These are phyloP conservation scores for Lymantria monacha DNA, from an alignment of 2,888 invertebrate species.

Conservation along the genomic window DNA sequence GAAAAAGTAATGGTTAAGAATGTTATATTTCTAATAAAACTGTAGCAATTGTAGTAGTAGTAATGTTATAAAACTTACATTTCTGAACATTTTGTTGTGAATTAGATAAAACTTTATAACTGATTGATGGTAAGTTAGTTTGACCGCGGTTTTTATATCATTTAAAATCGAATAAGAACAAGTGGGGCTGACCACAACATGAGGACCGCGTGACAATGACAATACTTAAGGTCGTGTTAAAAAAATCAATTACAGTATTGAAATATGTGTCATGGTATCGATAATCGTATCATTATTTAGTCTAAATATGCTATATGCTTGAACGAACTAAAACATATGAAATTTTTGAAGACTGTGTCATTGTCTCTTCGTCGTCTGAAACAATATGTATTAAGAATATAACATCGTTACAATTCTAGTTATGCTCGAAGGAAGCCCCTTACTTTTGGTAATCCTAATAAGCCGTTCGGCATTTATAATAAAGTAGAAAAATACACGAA, in stretches of 20 bases:
- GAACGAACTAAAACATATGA: not conserved
- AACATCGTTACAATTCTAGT: too few species aligned
- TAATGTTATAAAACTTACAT: conserved; percentile 50
- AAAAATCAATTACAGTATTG: conserved; percentile 56
- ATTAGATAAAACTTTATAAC: conserved; percentile 42
- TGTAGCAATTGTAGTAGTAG: too few species aligned
- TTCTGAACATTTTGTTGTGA: conserved; percentile 66
- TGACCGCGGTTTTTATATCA: conserved; percentile 68
- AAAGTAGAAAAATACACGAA: too few species aligned
- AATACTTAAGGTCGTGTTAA: conserved; percentile 59
- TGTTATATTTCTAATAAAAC: too few species aligned
- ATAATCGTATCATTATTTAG: conserved; percentile 43
- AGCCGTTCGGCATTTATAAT: too few species aligned
- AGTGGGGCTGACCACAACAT: conserved; percentile 63
- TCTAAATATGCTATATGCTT: conserved; percentile 23
- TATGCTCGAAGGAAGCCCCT: too few species aligned
- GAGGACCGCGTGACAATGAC: conserved; percentile 62
- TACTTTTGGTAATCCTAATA: too few species aligned
- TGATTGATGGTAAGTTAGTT: conserved; percentile 61
- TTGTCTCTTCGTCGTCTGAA: too few species aligned
- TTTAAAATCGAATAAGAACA: conserved; percentile 53
- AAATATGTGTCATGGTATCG: conserved; percentile 71
- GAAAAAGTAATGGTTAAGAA: too few species aligned
- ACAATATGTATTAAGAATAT: too few species aligned
- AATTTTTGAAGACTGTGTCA: too few species aligned